These are phyloP conservation scores for Electrophaes corylata DNA, from an alignment of 2,888 invertebrate genomes.

Conservation along the genomic window DNA sequence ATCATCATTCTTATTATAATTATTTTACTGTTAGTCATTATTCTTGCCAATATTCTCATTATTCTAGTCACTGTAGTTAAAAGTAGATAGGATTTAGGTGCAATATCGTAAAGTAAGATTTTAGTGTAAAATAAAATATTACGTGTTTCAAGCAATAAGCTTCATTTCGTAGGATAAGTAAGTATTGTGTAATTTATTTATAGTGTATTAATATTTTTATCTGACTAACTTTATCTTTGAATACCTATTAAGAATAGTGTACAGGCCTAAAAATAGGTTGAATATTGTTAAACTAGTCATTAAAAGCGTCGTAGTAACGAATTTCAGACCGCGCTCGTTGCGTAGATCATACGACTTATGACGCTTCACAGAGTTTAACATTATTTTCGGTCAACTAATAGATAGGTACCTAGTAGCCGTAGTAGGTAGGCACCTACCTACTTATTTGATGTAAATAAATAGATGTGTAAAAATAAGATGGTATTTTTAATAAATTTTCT, in stretches of 20 bases:
- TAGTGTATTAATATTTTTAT: constrained; percentile 21
- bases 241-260: not conserved
- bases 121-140: constrained; percentile 48
- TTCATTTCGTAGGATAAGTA: constrained; percentile 35
- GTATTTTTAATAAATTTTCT: not conserved
- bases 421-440: not conserved
- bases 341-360: too few relatives aligned
- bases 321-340: too few relatives aligned
- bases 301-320: not conserved
- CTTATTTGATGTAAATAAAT: not conserved
- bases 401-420: too few relatives aligned
- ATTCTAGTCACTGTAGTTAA: constrained; percentile 21
- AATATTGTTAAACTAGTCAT: not conserved
- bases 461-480: not conserved
- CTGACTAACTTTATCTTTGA: not conserved
- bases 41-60: constrained; percentile 1
- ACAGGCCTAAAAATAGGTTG: not conserved
- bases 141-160: constrained; percentile 80
- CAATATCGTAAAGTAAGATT: constrained; percentile 10
- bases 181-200: constrained; percentile 42
- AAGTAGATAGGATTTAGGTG: constrained; percentile 16
- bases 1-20: too few relatives aligned
- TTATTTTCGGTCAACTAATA: not conserved
- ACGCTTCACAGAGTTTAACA: not conserved
- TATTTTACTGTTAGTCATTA: not conserved